These are phyloP conservation scores for Hymenopus coronatus DNA, from an alignment of 2,888 invertebrate species.

Conservation along the genomic window DNA sequence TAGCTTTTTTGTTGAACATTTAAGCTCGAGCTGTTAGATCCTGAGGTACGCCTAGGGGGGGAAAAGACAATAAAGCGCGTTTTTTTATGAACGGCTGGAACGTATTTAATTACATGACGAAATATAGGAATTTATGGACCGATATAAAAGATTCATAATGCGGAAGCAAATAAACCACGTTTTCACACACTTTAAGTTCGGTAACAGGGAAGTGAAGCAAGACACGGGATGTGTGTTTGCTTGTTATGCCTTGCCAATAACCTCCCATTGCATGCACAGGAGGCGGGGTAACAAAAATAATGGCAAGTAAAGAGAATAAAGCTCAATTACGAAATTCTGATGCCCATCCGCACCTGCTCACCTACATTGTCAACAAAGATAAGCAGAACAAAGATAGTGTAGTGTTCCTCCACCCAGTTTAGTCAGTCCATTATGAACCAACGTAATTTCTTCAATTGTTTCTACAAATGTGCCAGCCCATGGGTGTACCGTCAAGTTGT, in stretches of 20 bases:
- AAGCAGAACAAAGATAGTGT: not conserved
- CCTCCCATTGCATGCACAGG: no score
- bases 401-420: not conserved
- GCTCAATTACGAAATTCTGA: not conserved
- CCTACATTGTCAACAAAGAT: not conserved
- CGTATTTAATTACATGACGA: not conserved
- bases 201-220: not conserved
- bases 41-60: no score
- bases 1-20: no score
- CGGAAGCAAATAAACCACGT: not conserved
- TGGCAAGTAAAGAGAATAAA: no score
- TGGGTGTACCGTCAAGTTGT: not conserved
- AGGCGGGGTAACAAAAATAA: no score
- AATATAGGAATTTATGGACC: not conserved
- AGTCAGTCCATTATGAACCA: not conserved
- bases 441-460: not conserved
- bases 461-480: not conserved
- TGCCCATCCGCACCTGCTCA: not conserved
- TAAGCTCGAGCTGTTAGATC: no score
- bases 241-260: not conserved
- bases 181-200: not conserved
- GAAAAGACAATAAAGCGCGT: no score
- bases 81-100: not conserved
- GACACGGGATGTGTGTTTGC: not conserved
- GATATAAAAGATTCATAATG: not conserved